Conservation (phyloP, 2,113 vertebrate genomes). For the Cyanoliseus patagonus region DNA sequence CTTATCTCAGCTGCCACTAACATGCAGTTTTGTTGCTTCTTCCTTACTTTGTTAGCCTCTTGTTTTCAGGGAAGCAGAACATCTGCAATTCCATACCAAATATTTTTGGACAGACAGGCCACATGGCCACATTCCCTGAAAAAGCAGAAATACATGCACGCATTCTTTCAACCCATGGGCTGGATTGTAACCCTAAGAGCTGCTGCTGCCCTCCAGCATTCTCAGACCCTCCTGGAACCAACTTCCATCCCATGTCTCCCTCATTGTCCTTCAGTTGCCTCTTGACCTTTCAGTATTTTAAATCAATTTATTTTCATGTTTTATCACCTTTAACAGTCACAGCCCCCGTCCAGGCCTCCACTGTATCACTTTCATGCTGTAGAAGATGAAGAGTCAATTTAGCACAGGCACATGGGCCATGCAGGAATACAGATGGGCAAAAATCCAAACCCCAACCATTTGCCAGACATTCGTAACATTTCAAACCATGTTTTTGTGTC, state of each 20-base stretch:
- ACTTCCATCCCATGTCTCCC: not conserved
- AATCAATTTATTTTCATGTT: not conserved
- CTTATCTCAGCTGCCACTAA: not conserved
- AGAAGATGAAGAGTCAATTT: slow-evolving; percentile 5
- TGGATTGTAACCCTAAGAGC: not conserved
- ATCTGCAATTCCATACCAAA: not conserved
- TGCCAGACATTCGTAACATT: slow-evolving; percentile 38
- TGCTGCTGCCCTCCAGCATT: not conserved
- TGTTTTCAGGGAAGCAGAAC: not conserved
- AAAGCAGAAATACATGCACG: not conserved
- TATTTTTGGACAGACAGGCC: not conserved
- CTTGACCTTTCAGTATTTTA: not conserved
- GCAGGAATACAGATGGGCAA: slow-evolving; percentile 25
- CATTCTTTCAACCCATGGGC: not conserved
- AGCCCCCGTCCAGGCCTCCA: not conserved
- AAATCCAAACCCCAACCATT: not conserved
- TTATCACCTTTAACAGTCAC: not conserved
- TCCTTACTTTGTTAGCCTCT: not conserved
- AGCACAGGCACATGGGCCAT: not conserved
- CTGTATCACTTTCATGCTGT: not conserved
- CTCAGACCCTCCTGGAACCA: not conserved
- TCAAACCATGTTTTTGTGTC: slow-evolving; percentile 31
- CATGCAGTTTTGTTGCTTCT: not conserved
- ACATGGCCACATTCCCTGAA: not conserved
- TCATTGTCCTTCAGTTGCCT: not conserved